These are phyloP conservation scores for Teleogryllus oceanicus DNA, from an alignment of 2,888 invertebrate species.

Conservation along the genomic window DNA sequence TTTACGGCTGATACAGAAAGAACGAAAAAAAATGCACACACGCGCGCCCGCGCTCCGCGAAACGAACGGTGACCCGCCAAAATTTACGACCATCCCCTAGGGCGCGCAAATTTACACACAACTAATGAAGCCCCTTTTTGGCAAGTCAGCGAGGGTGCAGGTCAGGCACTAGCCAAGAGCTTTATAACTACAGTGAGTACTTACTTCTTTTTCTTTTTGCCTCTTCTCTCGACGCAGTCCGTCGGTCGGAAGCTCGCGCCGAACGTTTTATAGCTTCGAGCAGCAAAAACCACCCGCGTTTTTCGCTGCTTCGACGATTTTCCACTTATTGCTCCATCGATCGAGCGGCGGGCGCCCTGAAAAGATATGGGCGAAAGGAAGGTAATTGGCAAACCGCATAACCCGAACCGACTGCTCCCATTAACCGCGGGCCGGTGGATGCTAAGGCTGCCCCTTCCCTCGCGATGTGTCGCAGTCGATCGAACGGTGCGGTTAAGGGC, in stretches of 20 bases:
- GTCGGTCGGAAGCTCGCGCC: too few relatives aligned
- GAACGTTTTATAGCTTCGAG: too few relatives aligned
- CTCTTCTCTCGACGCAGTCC: too few relatives aligned
- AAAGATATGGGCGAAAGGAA: neutral
- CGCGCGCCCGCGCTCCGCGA: neutral
- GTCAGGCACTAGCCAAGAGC: neutral
- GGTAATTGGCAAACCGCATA: neutral
- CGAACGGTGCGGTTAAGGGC: too few relatives aligned
- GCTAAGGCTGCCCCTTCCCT: too few relatives aligned
- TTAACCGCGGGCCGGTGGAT: too few relatives aligned
- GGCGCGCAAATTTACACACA: constrained; percentile 6
- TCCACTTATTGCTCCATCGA: neutral
- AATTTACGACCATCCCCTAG: neutral
- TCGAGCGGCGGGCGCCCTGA: neutral
- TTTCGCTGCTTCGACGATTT: too few relatives aligned
- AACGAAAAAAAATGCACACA: neutral
- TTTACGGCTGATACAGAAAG: neutral
- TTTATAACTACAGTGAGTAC: too few relatives aligned
- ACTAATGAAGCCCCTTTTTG: neutral
- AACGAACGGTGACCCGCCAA: neutral
- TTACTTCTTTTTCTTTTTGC: too few relatives aligned
- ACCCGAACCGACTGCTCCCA: too few relatives aligned
- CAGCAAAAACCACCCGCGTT: too few relatives aligned
- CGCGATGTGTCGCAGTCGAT: too few relatives aligned
- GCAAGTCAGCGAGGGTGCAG: neutral